Base-by-base conservation (phyloP, 2,113 vertebrate species). In the Cryptomyrus ogoouensis region DNA sequence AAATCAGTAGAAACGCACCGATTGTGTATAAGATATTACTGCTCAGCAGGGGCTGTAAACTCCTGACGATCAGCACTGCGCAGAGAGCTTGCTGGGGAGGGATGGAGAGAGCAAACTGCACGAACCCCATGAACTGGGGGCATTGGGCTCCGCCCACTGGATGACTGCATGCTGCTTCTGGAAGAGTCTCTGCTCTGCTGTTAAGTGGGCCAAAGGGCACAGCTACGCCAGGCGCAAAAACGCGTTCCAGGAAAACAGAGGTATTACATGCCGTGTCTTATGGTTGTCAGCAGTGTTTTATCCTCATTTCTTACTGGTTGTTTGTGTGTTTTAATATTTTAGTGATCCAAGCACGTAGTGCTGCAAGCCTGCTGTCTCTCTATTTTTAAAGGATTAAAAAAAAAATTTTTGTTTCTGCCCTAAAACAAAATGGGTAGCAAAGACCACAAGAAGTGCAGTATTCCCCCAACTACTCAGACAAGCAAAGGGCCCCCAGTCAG, bases 131-230 rank as follows among this genome's bases (percentile, higher is more conserved):
- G 85, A 87, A 87, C 85, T 15, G n/a, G 50, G 27, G 50, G 49
- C 13, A 12, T 3, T 53, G 49, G 85, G 88, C 88, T 35, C 62
- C n/a, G 2, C 62, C 88, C 27, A 49, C 62, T 19, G 62, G 3
- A 31, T 50, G 12, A 24, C 15, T 19, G 39, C 1, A 0, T 27
- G 5, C 21, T 19, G 27, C 66, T 21, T 39, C 62, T 74, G 88
- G 39, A 27, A 35, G 58, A 77, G 88, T 62, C 52, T 58, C 31
- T 35, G 39, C 74, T 56, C 74, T 39, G 5, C 88, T 15, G 9
- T 44, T 50, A 83, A 24, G 31, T 83, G 19, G 88, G 88, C 49
- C 49, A 89, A 89, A 89, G 88, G 88, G 17, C 27, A 53, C 9
- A 19, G 17, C 74, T 39, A 2, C 49, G 10, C 9, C 31, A 56